Percentiles rank a stretch among this genome's conserved stretches.
Evolutionary conservation across 30 jellyfish, hydroid and myxozoan genomes (phyloP).

Genomic region (Mastigias papua): DNA sequence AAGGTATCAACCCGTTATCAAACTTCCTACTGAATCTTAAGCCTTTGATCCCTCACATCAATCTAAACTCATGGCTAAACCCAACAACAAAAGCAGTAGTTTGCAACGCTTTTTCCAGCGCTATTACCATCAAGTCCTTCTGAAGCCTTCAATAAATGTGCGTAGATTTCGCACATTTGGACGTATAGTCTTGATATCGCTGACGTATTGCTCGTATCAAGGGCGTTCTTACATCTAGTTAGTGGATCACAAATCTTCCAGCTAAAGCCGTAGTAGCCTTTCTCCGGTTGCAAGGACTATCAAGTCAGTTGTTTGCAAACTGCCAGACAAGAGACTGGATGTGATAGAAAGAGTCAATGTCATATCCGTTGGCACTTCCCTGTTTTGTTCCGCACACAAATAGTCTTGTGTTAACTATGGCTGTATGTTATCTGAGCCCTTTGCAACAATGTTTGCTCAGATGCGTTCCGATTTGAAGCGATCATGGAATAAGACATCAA

Average conservation of each 20-base stretch:
- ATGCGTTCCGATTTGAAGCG: not conserved
- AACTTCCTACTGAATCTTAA: not conserved
- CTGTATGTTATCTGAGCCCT: too few relatives aligned
- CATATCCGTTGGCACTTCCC: constrained; percentile 3
- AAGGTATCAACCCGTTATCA: not conserved
- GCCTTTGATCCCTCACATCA: not conserved
- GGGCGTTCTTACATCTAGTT: not conserved
- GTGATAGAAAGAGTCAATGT: not conserved
- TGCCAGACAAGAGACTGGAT: not conserved
- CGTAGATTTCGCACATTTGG: not conserved
- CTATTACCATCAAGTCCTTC: not conserved
- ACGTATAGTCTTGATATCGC: not conserved
- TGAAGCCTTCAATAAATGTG: not conserved
- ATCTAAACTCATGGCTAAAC: not conserved
- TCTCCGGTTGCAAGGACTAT: not conserved
- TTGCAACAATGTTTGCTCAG: not conserved
- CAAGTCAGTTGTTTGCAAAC: not conserved
- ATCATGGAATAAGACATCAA: not conserved
- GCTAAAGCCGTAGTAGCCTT: too few relatives aligned
- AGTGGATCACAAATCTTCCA: too few relatives aligned
- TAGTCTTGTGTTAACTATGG: too few relatives aligned
- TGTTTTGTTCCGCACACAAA: too few relatives aligned
- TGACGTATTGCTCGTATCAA: too few relatives aligned
- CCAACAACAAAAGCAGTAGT: not conserved
- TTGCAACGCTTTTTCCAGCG: not conserved